Conservation (phyloP, 2,113 vertebrate genomes). For the Danio rerio region GRCz12tu NC_133195.1:29868001-29868500, state of each 20-base stretch:
- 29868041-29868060: no score
- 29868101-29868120: neutral
- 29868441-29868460: neutral
- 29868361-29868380: neutral
- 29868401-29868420: neutral
- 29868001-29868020: neutral
- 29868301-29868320: slow-evolving; percentile 44
- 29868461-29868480: neutral
- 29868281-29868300: slow-evolving; percentile 36
- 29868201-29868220: neutral
- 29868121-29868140: neutral
- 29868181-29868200: neutral
- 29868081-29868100: no score
- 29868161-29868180: slow-evolving; percentile 6
- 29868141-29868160: slow-evolving; percentile 4
- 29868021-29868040: no score
- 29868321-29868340: slow-evolving; percentile 34
- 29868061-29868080: no score
- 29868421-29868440: neutral
- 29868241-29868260: slow-evolving; percentile 40
- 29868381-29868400: neutral
- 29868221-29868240: slow-evolving; percentile 4
- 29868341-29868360: slow-evolving; percentile 25
- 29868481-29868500: slow-evolving; percentile 19
- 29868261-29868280: slow-evolving; percentile 32